Conservation (phyloP, 2,888 invertebrate species). For the Andrena chrysosceles region DNA sequence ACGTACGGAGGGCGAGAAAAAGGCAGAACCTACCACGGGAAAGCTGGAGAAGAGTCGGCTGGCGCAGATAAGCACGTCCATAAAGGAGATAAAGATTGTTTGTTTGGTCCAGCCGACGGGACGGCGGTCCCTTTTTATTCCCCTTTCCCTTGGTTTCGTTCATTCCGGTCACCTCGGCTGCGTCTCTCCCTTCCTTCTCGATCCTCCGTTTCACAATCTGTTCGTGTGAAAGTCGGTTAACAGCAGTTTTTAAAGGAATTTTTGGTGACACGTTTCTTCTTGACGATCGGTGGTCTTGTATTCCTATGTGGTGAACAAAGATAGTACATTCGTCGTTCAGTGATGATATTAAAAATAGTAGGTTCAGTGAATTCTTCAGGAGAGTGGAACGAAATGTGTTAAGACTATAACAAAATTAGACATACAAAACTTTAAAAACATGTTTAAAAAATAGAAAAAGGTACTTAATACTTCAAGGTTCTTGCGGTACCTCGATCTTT, state of each 20-base stretch:
- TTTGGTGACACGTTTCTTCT: neutral
- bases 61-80: constrained; percentile 71
- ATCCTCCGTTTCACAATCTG: neutral
- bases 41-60: constrained; percentile 60
- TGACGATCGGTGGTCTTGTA: no score
- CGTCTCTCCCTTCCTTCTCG: neutral
- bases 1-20: constrained; percentile 59
- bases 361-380: no score
- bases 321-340: no score
- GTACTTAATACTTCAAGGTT: no score
- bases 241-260: neutral
- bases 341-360: no score
- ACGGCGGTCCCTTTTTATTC: constrained; percentile 50
- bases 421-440: no score
- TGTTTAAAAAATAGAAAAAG: no score
- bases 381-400: no score
- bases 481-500: no score
- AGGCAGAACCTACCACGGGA: constrained; percentile 55
- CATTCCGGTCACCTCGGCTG: constrained; percentile 22
- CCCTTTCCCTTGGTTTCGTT: constrained; percentile 30
- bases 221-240: neutral
- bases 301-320: no score
- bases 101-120: constrained; percentile 73
- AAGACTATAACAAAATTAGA: no score
- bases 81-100: constrained; percentile 77